Base-by-base conservation (phyloP, 92 coral and sea anemone species). In the Blastomussa wellsi region DNA sequence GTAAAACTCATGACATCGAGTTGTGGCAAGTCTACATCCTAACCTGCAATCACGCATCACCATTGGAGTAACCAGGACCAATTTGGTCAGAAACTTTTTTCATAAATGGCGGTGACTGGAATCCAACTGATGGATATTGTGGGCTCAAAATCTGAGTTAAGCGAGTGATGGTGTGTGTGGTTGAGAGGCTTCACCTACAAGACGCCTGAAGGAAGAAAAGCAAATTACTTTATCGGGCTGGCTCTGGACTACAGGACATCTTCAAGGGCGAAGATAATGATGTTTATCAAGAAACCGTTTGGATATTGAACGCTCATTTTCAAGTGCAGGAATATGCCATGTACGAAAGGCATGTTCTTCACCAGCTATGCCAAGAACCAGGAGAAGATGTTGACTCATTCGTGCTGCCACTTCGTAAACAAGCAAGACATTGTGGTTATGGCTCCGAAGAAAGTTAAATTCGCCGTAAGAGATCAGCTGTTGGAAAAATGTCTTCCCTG, bases 381-480 rank as follows among this genome's bases (percentile, higher is more conserved):
- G 52, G 79, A 51, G 86, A 82, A 52, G 86, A 82, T 71, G 79
- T 82, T 12, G 86, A 82, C 52, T 72, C 32, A 20, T 72, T 72
- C 48, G 70, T 72, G 51, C 78, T 82, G 1, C 51, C 79, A 39
- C 79, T 72, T 29, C 36, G 78, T 2, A 73, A 83, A 83, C 87
- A 53, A 71, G 62, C 60, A 73, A 72, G 70, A 53, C 87, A 83
- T 66, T 74, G 80, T 83, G 81, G 81, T 42, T 83, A 83, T 83
- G 87, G 80, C 19, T 53, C 51, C 22, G 80, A 3, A 65, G 81
- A n/a, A 83, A 57, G 64, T 51, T 33, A 81, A 83, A 57, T 72
- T 74, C 39, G 87, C 87, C 33, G 74, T 74, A 38, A 73, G 87
- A 83, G 87, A 83, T 74, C 80, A 73, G 80, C 38, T 74, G 59